phyloP scores from a whole-genome alignment of 2,113 vertebrate species.

The Cavia aperea region DNA sequence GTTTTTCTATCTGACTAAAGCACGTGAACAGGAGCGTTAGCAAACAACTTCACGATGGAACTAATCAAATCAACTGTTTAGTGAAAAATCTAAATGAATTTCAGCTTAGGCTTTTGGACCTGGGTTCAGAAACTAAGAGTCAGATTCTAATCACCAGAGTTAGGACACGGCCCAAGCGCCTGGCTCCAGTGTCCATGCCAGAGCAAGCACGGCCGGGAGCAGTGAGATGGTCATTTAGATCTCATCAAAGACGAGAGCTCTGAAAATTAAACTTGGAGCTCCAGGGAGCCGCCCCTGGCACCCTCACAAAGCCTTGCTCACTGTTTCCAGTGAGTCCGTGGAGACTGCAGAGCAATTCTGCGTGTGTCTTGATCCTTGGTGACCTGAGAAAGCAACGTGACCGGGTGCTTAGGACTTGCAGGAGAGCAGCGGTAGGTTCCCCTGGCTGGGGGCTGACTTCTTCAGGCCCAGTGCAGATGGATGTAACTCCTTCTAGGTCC shows the following conservation, averaged over 20 bases:
- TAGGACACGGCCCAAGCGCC: neutral
- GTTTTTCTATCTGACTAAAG: neutral
- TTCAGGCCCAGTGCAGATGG: no score
- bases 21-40: neutral
- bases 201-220: neutral
- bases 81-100: neutral
- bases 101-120: neutral
- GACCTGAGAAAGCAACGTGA: neutral
- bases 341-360: neutral
- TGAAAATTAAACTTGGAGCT: slow-evolving; percentile 6
- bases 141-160: slow-evolving; percentile 9
- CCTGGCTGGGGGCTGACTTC: neutral
- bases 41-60: neutral
- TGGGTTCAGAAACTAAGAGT: neutral
- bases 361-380: neutral
- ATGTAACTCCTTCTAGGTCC: neutral
- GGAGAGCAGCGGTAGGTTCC: neutral
- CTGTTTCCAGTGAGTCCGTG: neutral
- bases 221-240: slow-evolving; percentile 28
- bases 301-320: neutral
- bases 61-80: neutral
- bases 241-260: neutral
- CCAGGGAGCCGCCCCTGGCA: neutral
- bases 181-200: neutral
- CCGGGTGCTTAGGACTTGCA: neutral